Base-by-base conservation (phyloP, 2,797 vertebrate genomes). In the Chelon auratus region DNA sequence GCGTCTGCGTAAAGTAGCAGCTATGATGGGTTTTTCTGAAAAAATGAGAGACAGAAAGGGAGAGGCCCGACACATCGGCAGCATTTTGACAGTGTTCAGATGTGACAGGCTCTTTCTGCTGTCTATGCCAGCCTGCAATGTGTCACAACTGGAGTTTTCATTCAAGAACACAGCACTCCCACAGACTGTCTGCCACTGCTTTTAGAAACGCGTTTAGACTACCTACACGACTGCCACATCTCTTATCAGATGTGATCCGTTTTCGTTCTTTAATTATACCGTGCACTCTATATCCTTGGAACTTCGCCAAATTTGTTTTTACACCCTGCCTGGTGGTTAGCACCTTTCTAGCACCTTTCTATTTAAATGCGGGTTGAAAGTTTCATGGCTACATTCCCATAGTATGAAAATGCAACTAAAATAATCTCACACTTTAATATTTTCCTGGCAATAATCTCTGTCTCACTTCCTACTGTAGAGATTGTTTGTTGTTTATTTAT, bases 131-230 rank as follows among this genome's bases (percentile, higher is more conserved):
- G 36, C 36, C 55, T 63, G 53, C 61, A 20, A 39, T 53, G 51
- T 79, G 59, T 78, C 77, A 77, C 63, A 39, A 20, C 74, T 70
- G 63, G 50, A 30, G 0, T 66, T 76, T 81, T 55, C 69, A 78
- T 57, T 57, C 53, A 56, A n/a, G 42, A 75, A 73, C 60, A 42
- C 22, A 61, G 18, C 17, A 13, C 62, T 72, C 63, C 62, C 30
- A 77, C 74, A 62, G 58, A 62, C 5, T 52, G 45, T 59, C 68
- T 70, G 48, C 59, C 24, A 13, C 33, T 37, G 62, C 42, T 62
- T 55, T 47, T 37, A 56, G 13, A 5, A 37, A 15, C 30, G 20
- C 33, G 40, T 68, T 67, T 9, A 60, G 14, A 50, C 59, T 7
- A 20, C 47, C 54, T 26, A 3, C 56, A 33, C n/a, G 36, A 66